Conservation (phyloP, 2,797 vertebrate species). For the Sarcophilus harrisii region DNA sequence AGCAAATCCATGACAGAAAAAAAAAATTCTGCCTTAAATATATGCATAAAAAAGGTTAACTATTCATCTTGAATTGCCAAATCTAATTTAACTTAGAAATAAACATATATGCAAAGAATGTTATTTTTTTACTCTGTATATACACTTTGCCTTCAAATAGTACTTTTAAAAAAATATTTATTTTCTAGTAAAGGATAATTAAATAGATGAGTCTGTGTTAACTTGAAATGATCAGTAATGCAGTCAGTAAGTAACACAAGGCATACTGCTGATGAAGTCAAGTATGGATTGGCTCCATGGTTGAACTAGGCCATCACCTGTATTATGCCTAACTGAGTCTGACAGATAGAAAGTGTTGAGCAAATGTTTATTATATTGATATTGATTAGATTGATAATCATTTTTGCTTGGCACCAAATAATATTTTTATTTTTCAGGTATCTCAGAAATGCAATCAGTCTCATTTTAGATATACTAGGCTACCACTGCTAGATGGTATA, state of each 20-base stretch:
- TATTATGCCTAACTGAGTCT: neutral
- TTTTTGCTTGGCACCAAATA: neutral
- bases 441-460: neutral
- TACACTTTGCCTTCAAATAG: neutral
- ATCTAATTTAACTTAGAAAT: conserved; percentile 42
- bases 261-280: neutral
- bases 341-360: neutral
- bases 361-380: neutral
- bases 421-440: neutral
- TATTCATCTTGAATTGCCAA: conserved; percentile 46
- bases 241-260: neutral
- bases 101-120: neutral
- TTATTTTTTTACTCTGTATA: conserved; percentile 22
- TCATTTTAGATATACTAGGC: neutral
- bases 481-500: neutral
- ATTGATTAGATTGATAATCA: conserved; percentile 8
- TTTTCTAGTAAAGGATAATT: neutral
- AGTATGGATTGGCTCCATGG: neutral
- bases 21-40: conserved; percentile 30
- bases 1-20: conserved; percentile 8
- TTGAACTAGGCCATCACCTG: neutral
- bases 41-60: conserved; percentile 31
- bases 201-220: neutral
- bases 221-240: neutral
- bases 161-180: conserved; percentile 17